Evolutionary conservation across 1,140 invertebrate genomes (phyloP), one percentile per base, ranked within the genome.

Genomic region (Oncopeltus fasciatus): DNA sequence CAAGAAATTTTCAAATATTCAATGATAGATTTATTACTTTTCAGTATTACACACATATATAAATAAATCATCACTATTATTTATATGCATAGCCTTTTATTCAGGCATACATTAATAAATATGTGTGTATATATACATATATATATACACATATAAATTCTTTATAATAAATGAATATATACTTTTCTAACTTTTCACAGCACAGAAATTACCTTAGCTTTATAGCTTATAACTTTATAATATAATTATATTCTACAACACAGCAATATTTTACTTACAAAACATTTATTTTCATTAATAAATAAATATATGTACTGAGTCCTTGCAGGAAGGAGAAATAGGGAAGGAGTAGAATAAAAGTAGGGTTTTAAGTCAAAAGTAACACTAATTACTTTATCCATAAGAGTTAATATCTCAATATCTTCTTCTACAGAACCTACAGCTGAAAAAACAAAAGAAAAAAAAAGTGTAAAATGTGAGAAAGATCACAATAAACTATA

Each of bases 191-290:
- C 26, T 24, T 24, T 53, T 53, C 49, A 53, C 49, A 53, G 49
- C 49, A 53, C 49, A 53, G 49, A 53, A 53, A 53, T 53, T 53
- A 53, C 49, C 49, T 53, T 53, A 53, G 49, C 49, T 24, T 53
- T 53, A 53, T 53, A 53, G 49, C 49, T 24, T 53, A 24, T 24
- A 53, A 53, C 26, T 24, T 24, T 53, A 53, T 49, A 53, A 24
- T 53, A 53, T 24, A 53, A 53, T 24, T 53, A 20, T 21, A 14
- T 53, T 24, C 49, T 53, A 53, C 49, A 53, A 53, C 21, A 24
- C 21, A 24, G 21, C 20, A 16, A 24, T 24, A 16, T 27, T 26
- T 24, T 16, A 53, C 49, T 24, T 53, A 53, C 26, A 53, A 53
- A 53, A 24, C 2, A 9, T 53, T 53, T 53, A 16, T n/a, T n/a